These are phyloP conservation scores for Ladona fulva DNA, from an alignment of 1,140 invertebrate species.

Conservation along the genomic window DNA sequence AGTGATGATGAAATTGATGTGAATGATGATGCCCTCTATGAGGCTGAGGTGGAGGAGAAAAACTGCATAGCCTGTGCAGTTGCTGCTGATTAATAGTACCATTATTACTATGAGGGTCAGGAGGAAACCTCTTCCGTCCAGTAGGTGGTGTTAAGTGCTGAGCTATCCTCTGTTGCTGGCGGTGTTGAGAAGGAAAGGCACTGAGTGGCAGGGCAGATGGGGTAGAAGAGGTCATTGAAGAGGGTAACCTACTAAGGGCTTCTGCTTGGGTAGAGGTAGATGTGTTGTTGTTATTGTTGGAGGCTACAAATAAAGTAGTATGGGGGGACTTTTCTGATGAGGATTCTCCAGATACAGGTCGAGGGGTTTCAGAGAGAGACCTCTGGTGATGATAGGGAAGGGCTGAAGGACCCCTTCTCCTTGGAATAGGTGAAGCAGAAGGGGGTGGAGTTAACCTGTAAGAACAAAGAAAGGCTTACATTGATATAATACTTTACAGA, in stretches of 20 bases:
- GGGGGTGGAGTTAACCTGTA: constrained; percentile 28
- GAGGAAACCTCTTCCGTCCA: constrained; percentile 8
- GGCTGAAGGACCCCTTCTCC: constrained; percentile 24
- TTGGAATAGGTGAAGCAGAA: constrained; percentile 22
- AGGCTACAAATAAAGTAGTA: neutral
- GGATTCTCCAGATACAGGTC: constrained; percentile 25
- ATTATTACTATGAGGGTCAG: constrained; percentile 11
- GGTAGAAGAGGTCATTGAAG: neutral
- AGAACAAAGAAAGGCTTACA: constrained; percentile 21
- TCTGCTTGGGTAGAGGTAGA: neutral
- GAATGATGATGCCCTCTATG: neutral
- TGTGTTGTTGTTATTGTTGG: neutral
- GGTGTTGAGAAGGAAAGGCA: neutral
- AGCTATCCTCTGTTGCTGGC: neutral
- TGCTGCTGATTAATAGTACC: neutral
- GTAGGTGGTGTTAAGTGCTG: neutral
- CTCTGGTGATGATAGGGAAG: constrained; percentile 23
- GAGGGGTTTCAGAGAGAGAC: constrained; percentile 23
- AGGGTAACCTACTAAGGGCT: neutral
- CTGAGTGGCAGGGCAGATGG: neutral
- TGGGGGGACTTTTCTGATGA: constrained; percentile 27
- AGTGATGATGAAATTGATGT: neutral
- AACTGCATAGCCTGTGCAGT: neutral
- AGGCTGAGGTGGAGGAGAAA: constrained; percentile 8
- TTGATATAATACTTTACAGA: too few relatives aligned